These are phyloP conservation scores for Macrophya alboannulata DNA, from an alignment of 2,888 invertebrate species.

Conservation along the genomic window DNA sequence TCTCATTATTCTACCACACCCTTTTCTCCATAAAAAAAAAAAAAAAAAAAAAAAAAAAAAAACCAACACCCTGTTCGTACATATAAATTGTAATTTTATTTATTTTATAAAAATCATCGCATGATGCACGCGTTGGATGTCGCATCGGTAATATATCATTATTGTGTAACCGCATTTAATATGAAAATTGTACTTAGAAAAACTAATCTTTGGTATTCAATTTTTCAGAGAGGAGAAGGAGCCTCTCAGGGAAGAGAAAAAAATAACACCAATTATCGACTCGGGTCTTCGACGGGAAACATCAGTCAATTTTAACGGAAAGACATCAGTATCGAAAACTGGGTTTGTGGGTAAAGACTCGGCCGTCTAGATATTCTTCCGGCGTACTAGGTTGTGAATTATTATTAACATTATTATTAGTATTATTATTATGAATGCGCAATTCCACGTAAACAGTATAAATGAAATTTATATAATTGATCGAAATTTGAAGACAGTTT, in stretches of 20 bases:
- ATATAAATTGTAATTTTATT: background rate
- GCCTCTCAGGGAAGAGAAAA: slow-evolving; percentile 87
- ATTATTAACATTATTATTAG: slow-evolving; percentile 8
- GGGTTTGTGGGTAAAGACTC: slow-evolving; percentile 95
- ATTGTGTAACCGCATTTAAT: background rate
- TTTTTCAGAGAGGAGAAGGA: slow-evolving; percentile 90
- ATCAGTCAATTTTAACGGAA: slow-evolving; percentile 91
- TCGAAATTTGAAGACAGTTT: background rate
- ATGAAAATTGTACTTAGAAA: background rate
- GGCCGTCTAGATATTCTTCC: slow-evolving; percentile 86
- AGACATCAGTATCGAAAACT: slow-evolving; percentile 91
- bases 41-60: too few species aligned
- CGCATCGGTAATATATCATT: slow-evolving; percentile 16
- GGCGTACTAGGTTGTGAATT: slow-evolving; percentile 80
- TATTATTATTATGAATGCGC: slow-evolving; percentile 37
- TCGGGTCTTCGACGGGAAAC: slow-evolving; percentile 88
- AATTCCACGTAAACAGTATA: background rate
- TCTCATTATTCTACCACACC: too few species aligned
- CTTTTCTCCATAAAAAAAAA: too few species aligned
- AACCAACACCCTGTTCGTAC: too few species aligned
- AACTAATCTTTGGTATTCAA: background rate
- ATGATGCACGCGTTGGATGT: slow-evolving; percentile 37
- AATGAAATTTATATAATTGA: background rate
- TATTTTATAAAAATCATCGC: background rate
- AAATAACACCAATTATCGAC: slow-evolving; percentile 81